phyloP scores from a whole-genome alignment of 2,113 vertebrate species.

The Chloroceryle aenea region DNA sequence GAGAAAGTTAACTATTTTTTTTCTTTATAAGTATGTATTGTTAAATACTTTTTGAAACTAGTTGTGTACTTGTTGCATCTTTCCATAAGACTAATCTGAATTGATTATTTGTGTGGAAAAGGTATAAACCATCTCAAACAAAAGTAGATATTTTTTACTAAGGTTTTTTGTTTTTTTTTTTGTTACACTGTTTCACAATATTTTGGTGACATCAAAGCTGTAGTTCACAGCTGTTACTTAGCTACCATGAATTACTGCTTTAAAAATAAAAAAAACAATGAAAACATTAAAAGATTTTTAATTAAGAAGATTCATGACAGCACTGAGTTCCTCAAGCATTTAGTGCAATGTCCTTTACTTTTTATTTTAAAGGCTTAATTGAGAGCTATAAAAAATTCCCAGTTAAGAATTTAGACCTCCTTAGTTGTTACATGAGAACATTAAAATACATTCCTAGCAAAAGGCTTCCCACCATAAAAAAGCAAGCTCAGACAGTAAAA shows the following conservation, averaged over 20 bases:
- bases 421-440: background rate
- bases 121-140: background rate
- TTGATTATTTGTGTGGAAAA: background rate
- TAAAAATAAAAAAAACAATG: background rate
- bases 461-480: constrained; percentile 3
- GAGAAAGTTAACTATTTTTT: too few species aligned
- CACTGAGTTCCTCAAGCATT: background rate
- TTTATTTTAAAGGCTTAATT: constrained; percentile 47
- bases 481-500: background rate
- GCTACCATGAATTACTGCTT: background rate
- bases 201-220: too few species aligned
- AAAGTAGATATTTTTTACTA: background rate
- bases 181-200: background rate
- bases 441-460: background rate
- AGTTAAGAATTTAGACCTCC: constrained; percentile 28
- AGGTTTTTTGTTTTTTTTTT: background rate
- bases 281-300: constrained; percentile 45
- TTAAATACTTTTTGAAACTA: background rate
- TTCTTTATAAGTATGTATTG: background rate
- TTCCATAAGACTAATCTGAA: background rate
- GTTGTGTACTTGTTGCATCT: background rate
- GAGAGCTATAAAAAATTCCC: constrained; percentile 54
- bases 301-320: constrained; percentile 46
- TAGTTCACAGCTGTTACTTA: constrained; percentile 23
- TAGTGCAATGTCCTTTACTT: constrained; percentile 3